Evolutionary conservation across 2,113 vertebrate species (phyloP).

Genomic region (Solenodon paradoxus): DNA sequence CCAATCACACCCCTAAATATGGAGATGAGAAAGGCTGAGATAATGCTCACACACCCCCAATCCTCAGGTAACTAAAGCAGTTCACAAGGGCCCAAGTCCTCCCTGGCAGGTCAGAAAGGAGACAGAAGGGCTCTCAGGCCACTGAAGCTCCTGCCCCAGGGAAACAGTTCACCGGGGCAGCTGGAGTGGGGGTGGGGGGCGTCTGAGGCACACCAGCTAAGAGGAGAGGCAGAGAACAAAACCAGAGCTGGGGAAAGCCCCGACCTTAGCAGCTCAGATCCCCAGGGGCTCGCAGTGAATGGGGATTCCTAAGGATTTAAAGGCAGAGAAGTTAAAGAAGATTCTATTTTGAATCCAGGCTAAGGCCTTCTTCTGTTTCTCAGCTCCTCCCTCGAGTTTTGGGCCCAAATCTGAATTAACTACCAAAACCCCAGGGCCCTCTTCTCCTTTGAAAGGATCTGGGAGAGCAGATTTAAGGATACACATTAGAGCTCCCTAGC

Average conservation of each 20-base stretch:
- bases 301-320: slow-evolving; percentile 72
- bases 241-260: slow-evolving; percentile 61
- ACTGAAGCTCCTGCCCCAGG: background rate
- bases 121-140: background rate
- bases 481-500: background rate
- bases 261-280: slow-evolving; percentile 59
- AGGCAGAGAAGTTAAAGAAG: slow-evolving; percentile 67
- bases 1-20: background rate
- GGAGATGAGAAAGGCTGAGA: background rate
- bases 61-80: background rate
- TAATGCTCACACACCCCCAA: background rate
- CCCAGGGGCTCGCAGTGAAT: slow-evolving; percentile 72
- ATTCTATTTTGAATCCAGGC: slow-evolving; percentile 56
- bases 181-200: slow-evolving; percentile 38
- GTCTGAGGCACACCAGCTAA: slow-evolving; percentile 11
- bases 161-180: slow-evolving; percentile 34
- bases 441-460: slow-evolving; percentile 47
- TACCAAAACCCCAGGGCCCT: background rate
- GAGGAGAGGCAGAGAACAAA: slow-evolving; percentile 63
- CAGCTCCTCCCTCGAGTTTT: slow-evolving; percentile 59
- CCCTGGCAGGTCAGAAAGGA: background rate
- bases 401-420: slow-evolving; percentile 57
- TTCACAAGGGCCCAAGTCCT: background rate
- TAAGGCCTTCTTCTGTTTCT: slow-evolving; percentile 53
- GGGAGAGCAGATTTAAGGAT: background rate